Evolutionary conservation across 2,888 invertebrate species (phyloP).

Genomic region (Podotricha telesiphe): DNA sequence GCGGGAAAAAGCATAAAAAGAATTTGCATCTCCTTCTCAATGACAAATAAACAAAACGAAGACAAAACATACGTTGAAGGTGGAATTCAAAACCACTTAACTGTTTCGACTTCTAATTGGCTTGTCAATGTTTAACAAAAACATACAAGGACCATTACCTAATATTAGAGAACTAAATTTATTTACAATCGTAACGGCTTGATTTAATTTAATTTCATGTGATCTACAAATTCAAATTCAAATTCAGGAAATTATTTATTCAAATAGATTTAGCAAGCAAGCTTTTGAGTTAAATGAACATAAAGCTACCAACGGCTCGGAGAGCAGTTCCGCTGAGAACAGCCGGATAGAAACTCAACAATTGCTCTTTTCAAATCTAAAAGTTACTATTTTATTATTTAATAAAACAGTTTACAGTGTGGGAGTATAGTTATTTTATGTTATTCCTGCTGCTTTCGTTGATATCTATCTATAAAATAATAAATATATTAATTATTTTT

Average conservation of each 20-base stretch:
- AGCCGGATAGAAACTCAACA: no score
- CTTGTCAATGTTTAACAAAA: neutral
- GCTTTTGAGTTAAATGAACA: no score
- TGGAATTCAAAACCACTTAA: neutral
- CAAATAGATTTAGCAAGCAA: no score
- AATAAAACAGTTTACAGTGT: no score
- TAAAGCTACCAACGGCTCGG: no score
- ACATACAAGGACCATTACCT: neutral
- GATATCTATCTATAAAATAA: neutral
- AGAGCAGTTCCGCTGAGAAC: no score
- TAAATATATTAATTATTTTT: no score
- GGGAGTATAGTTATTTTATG: neutral
- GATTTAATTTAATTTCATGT: neutral
- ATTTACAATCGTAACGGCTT: neutral
- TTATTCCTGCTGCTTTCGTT: neutral
- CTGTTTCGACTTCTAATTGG: neutral
- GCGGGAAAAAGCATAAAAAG: no score
- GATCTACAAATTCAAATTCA: no score
- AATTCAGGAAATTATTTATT: no score
- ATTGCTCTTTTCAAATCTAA: no score
- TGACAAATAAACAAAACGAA: slow-evolving; percentile 9
- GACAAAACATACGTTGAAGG: neutral
- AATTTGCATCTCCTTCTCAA: neutral
- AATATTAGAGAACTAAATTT: neutral
- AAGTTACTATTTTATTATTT: no score